Conservation (phyloP, 2,888 invertebrate species). For the Conistra vaccinii region DNA sequence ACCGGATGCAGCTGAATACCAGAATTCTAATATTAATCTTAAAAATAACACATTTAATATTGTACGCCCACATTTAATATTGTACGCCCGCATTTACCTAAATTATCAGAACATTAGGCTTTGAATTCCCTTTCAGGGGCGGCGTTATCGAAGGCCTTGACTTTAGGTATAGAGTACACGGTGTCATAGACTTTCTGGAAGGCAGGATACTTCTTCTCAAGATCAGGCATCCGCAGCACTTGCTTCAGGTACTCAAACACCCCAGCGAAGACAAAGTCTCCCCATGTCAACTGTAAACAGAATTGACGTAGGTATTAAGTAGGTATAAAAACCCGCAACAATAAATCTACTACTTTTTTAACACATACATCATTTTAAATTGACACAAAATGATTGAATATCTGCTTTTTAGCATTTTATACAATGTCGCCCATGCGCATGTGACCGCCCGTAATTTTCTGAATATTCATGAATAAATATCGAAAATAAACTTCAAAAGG, state of each 20-base stretch:
- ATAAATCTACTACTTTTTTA: neutral
- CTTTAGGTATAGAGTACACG: conserved; percentile 74
- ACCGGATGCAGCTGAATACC: too few relatives aligned
- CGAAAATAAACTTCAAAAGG: too few relatives aligned
- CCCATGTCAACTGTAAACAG: conserved; percentile 73
- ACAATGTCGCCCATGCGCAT: too few relatives aligned
- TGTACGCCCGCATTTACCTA: neutral
- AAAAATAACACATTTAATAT: too few relatives aligned
- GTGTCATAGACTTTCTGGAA: conserved; percentile 76
- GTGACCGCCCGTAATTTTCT: too few relatives aligned
- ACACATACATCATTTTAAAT: too few relatives aligned
- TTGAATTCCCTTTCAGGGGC: neutral
- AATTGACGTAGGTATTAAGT: neutral
- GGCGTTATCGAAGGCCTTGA: conserved; percentile 69
- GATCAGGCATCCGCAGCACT: conserved; percentile 69
- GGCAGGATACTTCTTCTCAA: conserved; percentile 77
- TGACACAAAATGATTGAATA: too few relatives aligned
- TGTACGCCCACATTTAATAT: too few relatives aligned
- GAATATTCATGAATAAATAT: too few relatives aligned
- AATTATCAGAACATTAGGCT: neutral
- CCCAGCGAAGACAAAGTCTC: conserved; percentile 72
- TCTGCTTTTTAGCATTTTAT: too few relatives aligned
- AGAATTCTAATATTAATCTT: too few relatives aligned
- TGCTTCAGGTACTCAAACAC: conserved; percentile 68
- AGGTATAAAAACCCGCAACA: neutral